phyloP scores from a whole-genome alignment of 1,140 invertebrate species.

The Hyposmocoma kahamanoa region DNA sequence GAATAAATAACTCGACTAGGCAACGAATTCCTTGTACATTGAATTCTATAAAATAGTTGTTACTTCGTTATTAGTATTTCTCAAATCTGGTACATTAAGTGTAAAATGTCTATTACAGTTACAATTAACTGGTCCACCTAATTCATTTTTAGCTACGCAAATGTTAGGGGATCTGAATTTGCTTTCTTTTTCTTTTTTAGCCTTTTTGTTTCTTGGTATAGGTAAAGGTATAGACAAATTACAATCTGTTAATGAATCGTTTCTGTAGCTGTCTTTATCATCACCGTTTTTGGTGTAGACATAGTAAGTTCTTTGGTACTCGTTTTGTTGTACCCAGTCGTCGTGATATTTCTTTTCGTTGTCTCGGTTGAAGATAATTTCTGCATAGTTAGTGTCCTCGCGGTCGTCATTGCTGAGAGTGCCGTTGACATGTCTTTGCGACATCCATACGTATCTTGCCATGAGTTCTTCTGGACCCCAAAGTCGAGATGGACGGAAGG shows the following conservation, averaged over 20 bases:
- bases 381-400: slow-evolving; percentile 41
- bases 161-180: slow-evolving; percentile 63
- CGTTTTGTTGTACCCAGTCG: slow-evolving; percentile 31
- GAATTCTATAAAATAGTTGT: slow-evolving; percentile 48
- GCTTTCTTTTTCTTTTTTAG: slow-evolving; percentile 32
- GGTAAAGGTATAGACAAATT: neutral
- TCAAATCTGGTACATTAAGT: slow-evolving; percentile 55
- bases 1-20: slow-evolving; percentile 51
- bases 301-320: slow-evolving; percentile 39
- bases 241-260: no score
- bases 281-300: slow-evolving; percentile 30
- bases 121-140: slow-evolving; percentile 50
- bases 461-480: slow-evolving; percentile 65
- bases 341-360: slow-evolving; percentile 39
- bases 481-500: slow-evolving; percentile 52
- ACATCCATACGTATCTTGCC: slow-evolving; percentile 63
- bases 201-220: slow-evolving; percentile 32
- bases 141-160: slow-evolving; percentile 50
- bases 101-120: slow-evolving; percentile 66
- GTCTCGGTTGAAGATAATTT: slow-evolving; percentile 37
- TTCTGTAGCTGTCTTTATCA: slow-evolving; percentile 10
- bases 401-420: slow-evolving; percentile 33
- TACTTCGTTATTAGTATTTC: slow-evolving; percentile 48
- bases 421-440: slow-evolving; percentile 46
- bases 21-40: slow-evolving; percentile 42